Conservation (phyloP, 1,140 invertebrate genomes). For the Drosophila ohnishii region DNA sequence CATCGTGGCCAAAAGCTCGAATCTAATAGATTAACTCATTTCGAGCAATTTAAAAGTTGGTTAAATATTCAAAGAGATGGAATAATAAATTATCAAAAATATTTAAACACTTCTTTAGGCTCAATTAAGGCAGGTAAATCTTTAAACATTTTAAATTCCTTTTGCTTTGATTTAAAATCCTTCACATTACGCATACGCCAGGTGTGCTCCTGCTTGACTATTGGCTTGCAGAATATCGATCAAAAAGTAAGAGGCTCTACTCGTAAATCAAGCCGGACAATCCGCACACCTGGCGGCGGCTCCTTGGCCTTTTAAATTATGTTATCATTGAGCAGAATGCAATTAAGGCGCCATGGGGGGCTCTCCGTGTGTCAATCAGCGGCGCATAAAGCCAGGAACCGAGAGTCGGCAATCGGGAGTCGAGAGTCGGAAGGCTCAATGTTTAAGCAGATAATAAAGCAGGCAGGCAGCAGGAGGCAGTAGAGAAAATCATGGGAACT, state of each 20-base stretch:
- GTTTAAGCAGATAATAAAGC: slow-evolving; percentile 80
- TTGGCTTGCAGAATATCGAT: slow-evolving; percentile 4
- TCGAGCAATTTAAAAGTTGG: slow-evolving; percentile 9
- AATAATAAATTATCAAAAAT: not conserved
- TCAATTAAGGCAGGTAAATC: not conserved
- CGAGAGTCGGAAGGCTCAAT: slow-evolving; percentile 54
- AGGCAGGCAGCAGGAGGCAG: slow-evolving; percentile 21
- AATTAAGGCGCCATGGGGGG: slow-evolving; percentile 75
- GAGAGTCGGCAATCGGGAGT: slow-evolving; percentile 1
- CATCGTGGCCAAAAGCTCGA: not conserved
- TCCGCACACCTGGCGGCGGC: slow-evolving; percentile 26
- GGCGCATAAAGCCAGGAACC: slow-evolving; percentile 59
- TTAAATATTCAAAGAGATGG: slow-evolving; percentile 10
- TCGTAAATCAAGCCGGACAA: slow-evolving; percentile 67
- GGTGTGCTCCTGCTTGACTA: not conserved
- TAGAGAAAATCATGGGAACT: not conserved
- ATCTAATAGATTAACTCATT: slow-evolving; percentile 14
- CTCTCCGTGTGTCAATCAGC: slow-evolving; percentile 78
- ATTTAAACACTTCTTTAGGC: not conserved
- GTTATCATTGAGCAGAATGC: slow-evolving; percentile 79
- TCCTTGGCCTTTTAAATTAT: slow-evolving; percentile 74
- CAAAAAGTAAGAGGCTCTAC: slow-evolving; percentile 12
- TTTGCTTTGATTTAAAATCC: not conserved
- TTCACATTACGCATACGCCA: slow-evolving; percentile 9
- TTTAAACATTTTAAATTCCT: not conserved